Evolutionary conservation across 2,888 invertebrate species (phyloP), one percentile per base, ranked within the genome.

Genomic region (Emmelina monodactyla): DNA sequence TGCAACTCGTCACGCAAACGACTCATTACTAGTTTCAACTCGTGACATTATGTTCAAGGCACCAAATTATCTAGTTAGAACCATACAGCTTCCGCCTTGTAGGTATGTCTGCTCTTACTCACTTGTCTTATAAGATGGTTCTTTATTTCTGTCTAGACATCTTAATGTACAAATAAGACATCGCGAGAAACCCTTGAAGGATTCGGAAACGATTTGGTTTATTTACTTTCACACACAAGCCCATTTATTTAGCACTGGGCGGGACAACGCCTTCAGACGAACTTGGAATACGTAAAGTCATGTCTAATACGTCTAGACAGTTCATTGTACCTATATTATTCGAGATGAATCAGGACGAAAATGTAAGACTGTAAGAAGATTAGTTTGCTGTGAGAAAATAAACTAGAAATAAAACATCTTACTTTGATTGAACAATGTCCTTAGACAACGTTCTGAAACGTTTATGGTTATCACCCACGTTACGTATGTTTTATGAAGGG

Each of bases 371-470:
- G 25, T 25, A 31, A 16, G 15, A 19, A 15, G 25, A 25, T 25
- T 7, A 25, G 35, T 25, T 25, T 14, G 37, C 30, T 34, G 28
- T 32, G 38, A 37, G 34, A 37, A 39, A 39, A 37, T 39, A 39
- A 39, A 37, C 38, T n/a, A n/a, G n/a, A n/a, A n/a, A n/a, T n/a
- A n/a, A n/a, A n/a, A n/a, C n/a, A n/a, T n/a, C n/a, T n/a, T n/a
- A n/a, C n/a, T n/a, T n/a, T n/a, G n/a, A n/a, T n/a, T n/a, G n/a
- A n/a, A n/a, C n/a, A n/a, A n/a, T n/a, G n/a, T n/a, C n/a, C n/a
- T n/a, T n/a, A n/a, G n/a, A n/a, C n/a, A n/a, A n/a, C n/a, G n/a
- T n/a, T n/a, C n/a, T n/a, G n/a, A n/a, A n/a, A n/a, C n/a, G n/a
- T n/a, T n/a, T n/a, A n/a, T n/a, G n/a, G n/a, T n/a, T n/a, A n/a